Base-by-base conservation (phyloP, 1,140 invertebrate species). In the Micrasema longulum region DNA sequence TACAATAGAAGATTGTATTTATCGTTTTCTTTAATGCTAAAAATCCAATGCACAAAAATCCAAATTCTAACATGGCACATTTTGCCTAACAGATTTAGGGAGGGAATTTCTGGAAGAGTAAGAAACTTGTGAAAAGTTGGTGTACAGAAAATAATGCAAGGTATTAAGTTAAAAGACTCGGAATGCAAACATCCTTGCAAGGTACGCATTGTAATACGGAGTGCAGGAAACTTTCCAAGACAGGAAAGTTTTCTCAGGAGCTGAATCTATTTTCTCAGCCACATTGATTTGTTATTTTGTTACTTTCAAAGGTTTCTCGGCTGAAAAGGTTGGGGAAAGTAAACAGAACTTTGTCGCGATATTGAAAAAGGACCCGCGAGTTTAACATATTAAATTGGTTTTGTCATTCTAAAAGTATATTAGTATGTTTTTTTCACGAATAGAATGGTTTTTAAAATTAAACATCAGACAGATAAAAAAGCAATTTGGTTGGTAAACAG, bases 191-290 rank as follows among this genome's bases (percentile, higher is more conserved):
- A 31, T 2, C 26, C 26, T 31, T 45, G 43, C 47, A 66, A 47
- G 45, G 18, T 48, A 41, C 50, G 65, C 48, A 67, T 55, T 67
- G 65, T 67, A 22, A 45, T 63, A 38, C 43, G 4, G 20, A 43
- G 50, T 55, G 65, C 50, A 53, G 20, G 6, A 43, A 69, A 48
- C 6, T 69, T 66, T 69, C 26, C 26, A 36, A 31, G 68, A 67
- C 77, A 74, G 47, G 43, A 68, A 73, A 74, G 12, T 69, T 64
- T 67, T 41, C 38, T 67, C 36, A 14, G 36, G 12, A 14, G 36
- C 35, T 67, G 45, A 69, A 64, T 73, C 43, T 72, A 55, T 64
- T 65, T 69, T 69, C 66, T 52, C 53, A 14, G 66, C 22, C 41
- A 38, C 66, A 57, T 69, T 69, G 66, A 69, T 57, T 69, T 69